phyloP scores from a whole-genome alignment of 1,140 invertebrate species.

The Linepithema humile region DNA sequence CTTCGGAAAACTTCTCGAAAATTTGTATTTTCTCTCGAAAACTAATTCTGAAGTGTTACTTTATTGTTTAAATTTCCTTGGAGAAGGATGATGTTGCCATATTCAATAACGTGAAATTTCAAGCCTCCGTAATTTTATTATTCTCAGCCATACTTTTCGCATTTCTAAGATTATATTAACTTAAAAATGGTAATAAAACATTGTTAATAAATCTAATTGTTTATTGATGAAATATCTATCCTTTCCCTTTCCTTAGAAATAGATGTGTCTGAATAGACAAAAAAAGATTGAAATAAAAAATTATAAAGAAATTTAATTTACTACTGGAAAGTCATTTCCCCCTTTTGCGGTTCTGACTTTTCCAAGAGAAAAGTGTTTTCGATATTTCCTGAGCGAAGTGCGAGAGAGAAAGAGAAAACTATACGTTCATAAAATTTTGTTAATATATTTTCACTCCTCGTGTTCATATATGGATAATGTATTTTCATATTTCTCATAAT shows the following conservation, averaged over 20 bases:
- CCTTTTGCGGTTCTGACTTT: neutral
- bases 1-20: neutral
- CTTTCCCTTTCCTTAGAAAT: neutral
- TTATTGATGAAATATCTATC: neutral
- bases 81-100: conserved; percentile 41
- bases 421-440: conserved; percentile 62
- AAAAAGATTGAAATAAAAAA: neutral
- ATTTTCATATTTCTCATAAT: conserved; percentile 53
- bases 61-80: neutral
- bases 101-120: conserved; percentile 63
- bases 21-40: neutral
- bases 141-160: conserved; percentile 73
- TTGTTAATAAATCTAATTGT: conserved; percentile 38
- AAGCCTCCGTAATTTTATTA: conserved; percentile 70
- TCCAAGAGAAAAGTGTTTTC: neutral
- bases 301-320: neutral
- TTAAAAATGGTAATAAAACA: conserved; percentile 69
- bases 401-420: conserved; percentile 43
- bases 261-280: neutral
- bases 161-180: conserved; percentile 76
- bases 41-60: neutral
- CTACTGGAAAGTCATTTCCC: neutral
- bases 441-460: conserved; percentile 65
- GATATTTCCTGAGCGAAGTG: neutral
- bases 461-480: conserved; percentile 49